Conservation (phyloP, 2,113 vertebrate genomes). For the Desmodus rotundus region DNA sequence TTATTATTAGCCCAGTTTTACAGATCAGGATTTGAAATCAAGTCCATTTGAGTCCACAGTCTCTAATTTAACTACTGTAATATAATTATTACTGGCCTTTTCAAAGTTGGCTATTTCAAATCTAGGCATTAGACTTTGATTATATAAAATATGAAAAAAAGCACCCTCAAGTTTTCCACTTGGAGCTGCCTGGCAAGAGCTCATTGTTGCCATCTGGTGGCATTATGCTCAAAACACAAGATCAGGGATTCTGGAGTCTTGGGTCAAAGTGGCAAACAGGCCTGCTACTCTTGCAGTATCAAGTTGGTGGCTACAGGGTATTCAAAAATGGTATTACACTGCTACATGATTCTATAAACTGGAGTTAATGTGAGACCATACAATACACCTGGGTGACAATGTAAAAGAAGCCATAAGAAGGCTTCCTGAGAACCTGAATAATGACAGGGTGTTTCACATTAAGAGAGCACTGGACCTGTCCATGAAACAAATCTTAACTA, state of each 20-base stretch:
- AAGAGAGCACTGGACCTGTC: not conserved
- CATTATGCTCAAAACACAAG: conserved; percentile 1
- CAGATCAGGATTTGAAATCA: not conserved
- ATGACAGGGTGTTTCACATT: not conserved
- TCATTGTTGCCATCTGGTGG: conserved; percentile 33
- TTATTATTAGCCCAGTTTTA: not conserved
- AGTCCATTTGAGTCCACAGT: not conserved
- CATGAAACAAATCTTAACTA: not conserved
- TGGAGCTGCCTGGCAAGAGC: not conserved
- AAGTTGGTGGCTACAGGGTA: not conserved
- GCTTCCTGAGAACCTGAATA: not conserved
- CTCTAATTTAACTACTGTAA: not conserved
- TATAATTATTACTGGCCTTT: not conserved
- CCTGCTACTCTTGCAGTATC: not conserved
- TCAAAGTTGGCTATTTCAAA: not conserved
- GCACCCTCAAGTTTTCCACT: not conserved
- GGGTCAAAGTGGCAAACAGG: not conserved
- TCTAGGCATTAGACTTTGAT: not conserved
- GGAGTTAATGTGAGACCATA: not conserved
- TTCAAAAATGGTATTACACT: not conserved
- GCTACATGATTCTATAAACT: not conserved
- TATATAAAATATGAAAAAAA: not conserved
- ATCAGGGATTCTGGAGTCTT: not conserved
- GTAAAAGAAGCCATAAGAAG: not conserved
- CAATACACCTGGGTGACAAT: not conserved